phyloP scores from a whole-genome alignment of 2,888 invertebrate genomes.

The Endotricha flammealis region DNA sequence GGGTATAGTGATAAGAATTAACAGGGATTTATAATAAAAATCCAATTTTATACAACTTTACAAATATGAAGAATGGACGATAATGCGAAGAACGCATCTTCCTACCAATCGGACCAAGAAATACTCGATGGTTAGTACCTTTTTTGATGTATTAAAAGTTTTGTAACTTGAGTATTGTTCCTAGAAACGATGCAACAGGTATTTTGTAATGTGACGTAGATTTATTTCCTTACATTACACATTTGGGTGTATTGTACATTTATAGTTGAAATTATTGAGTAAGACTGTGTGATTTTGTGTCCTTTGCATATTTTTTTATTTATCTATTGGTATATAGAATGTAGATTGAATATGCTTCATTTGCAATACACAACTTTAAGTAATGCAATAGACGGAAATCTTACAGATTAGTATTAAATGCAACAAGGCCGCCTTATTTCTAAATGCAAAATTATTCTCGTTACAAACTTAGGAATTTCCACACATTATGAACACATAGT shows the following conservation, averaged over 20 bases:
- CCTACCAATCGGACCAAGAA: slow-evolving; percentile 70
- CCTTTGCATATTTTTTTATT: too few relatives aligned
- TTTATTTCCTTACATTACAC: slow-evolving; percentile 22
- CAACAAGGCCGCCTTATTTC: too few relatives aligned
- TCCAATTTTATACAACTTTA: slow-evolving; percentile 42
- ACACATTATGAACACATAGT: too few relatives aligned
- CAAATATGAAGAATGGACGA: slow-evolving; percentile 77
- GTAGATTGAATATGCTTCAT: too few relatives aligned
- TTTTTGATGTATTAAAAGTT: slow-evolving; percentile 21
- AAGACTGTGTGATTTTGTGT: too few relatives aligned
- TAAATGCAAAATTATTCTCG: too few relatives aligned
- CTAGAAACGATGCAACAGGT: slow-evolving; percentile 41
- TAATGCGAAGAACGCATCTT: slow-evolving; percentile 63
- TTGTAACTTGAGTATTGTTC: slow-evolving; percentile 38
- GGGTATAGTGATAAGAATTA: slow-evolving; percentile 29
- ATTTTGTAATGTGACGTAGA: slow-evolving; percentile 43
- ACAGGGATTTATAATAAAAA: slow-evolving; percentile 40
- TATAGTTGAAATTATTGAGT: too few relatives aligned
- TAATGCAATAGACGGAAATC: too few relatives aligned
- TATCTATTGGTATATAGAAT: too few relatives aligned
- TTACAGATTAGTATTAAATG: too few relatives aligned
- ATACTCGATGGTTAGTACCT: slow-evolving; percentile 62
- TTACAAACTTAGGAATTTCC: too few relatives aligned
- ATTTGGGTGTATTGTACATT: slow-evolving; percentile 5
- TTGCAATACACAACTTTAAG: too few relatives aligned